Percentiles rank a stretch among this genome's conserved stretches.
Evolutionary conservation across 2,797 vertebrate genomes (phyloP).

Genomic region (Lates japonicus): DNA sequence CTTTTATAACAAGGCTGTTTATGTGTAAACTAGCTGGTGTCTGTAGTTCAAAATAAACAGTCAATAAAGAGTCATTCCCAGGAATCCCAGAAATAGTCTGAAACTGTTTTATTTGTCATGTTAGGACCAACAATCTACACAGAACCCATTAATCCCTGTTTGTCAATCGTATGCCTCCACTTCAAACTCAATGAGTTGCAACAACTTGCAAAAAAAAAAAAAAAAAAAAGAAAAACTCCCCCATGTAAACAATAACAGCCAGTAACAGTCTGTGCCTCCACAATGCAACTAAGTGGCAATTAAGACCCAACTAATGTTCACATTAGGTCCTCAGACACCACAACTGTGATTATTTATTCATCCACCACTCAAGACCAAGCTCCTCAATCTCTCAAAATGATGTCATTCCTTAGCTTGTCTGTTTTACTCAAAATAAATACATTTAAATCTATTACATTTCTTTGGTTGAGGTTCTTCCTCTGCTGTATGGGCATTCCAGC

Average conservation of each 20-base stretch:
- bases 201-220: not conserved
- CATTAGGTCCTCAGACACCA: no score
- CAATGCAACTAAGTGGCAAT: no score
- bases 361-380: no score
- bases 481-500: no score
- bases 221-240: not conserved
- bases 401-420: no score
- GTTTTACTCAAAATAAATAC: no score
- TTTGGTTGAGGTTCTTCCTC: no score
- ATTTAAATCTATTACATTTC: no score
- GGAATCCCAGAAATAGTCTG: not conserved
- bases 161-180: not conserved
- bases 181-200: not conserved
- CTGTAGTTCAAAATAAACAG: constrained; percentile 4
- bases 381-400: no score
- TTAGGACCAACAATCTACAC: not conserved
- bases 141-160: not conserved
- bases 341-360: no score
- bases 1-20: constrained; percentile 17
- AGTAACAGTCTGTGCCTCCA: no score
- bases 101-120: not conserved
- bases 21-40: constrained; percentile 33
- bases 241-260: not conserved
- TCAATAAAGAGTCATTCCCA: not conserved
- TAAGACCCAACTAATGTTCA: no score